phyloP scores from a whole-genome alignment of 2,113 vertebrate genomes.

The Neotoma lepida region DNA sequence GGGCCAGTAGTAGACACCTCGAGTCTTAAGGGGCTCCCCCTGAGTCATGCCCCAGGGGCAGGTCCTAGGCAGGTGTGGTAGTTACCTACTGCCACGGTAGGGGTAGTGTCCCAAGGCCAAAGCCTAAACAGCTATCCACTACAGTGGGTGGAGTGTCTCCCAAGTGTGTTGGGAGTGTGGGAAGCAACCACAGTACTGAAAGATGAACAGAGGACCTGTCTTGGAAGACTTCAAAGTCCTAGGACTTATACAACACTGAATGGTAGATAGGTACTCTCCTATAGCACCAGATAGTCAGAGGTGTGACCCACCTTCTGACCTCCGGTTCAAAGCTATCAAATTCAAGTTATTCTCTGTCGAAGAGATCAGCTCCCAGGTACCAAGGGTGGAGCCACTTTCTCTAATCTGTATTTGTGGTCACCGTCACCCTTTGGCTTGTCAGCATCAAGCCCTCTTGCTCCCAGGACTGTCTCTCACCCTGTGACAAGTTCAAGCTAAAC shows the following conservation, averaged over 20 bases:
- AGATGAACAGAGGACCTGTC: background rate
- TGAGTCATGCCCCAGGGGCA: too few species aligned
- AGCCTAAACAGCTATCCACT: too few species aligned
- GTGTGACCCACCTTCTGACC: background rate
- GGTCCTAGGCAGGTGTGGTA: too few species aligned
- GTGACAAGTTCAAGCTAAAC: background rate
- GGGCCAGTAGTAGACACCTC: too few species aligned
- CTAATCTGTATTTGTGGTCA: background rate
- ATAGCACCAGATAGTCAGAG: too few species aligned
- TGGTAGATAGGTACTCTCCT: background rate
- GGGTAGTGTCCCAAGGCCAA: too few species aligned
- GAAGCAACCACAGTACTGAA: background rate
- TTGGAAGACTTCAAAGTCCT: background rate
- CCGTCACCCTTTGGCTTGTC: background rate
- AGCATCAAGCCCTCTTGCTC: background rate
- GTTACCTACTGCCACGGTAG: too few species aligned
- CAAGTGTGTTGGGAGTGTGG: background rate
- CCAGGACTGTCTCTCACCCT: background rate
- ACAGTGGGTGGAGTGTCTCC: too few species aligned
- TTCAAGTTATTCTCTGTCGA: background rate
- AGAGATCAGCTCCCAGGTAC: background rate
- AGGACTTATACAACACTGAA: too few species aligned
- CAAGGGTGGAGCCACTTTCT: background rate
- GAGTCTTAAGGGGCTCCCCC: too few species aligned
- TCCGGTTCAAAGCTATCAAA: background rate